Percentiles rank a stretch among this genome's conserved stretches.
Evolutionary conservation across 2,797 vertebrate genomes (phyloP).

Genomic region (Avahi laniger): DNA sequence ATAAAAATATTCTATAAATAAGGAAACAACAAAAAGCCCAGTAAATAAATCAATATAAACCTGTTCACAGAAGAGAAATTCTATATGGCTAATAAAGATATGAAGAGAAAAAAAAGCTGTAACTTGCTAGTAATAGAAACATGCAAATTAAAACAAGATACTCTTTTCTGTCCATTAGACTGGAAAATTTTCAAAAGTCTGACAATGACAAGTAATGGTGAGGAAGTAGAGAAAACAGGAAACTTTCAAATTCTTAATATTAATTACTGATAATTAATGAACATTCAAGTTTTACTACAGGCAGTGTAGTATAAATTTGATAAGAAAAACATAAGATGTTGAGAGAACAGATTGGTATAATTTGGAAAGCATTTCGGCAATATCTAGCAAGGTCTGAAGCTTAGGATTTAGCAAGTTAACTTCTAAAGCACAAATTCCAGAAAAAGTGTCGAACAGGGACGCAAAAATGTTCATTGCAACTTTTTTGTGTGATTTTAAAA

Average conservation of each 20-base stretch:
- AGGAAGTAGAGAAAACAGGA: background rate
- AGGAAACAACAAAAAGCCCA: constrained; percentile 9
- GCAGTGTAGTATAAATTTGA: background rate
- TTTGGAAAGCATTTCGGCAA: background rate
- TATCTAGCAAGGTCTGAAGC: background rate
- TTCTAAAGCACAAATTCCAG: constrained; percentile 7
- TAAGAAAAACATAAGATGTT: background rate
- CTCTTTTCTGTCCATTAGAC: constrained; percentile 15
- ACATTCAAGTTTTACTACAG: background rate
- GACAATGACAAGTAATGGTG: background rate
- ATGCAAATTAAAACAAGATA: constrained; percentile 45
- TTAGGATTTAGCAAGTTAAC: background rate
- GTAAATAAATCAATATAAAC: constrained; percentile 27
- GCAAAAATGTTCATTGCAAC: background rate
- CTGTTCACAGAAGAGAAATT: background rate
- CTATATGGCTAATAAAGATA: background rate
- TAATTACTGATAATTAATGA: constrained; percentile 40
- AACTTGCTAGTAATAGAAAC: constrained; percentile 37
- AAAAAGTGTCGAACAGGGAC: background rate
- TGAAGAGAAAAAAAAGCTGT: background rate
- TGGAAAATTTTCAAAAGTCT: constrained; percentile 57
- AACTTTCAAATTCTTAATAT: constrained; percentile 42
- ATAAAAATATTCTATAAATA: background rate
- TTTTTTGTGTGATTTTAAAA: background rate
- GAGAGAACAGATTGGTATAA: background rate